Base-by-base conservation (phyloP, 2,888 invertebrate species). In the Cistogaster globosa region DNA sequence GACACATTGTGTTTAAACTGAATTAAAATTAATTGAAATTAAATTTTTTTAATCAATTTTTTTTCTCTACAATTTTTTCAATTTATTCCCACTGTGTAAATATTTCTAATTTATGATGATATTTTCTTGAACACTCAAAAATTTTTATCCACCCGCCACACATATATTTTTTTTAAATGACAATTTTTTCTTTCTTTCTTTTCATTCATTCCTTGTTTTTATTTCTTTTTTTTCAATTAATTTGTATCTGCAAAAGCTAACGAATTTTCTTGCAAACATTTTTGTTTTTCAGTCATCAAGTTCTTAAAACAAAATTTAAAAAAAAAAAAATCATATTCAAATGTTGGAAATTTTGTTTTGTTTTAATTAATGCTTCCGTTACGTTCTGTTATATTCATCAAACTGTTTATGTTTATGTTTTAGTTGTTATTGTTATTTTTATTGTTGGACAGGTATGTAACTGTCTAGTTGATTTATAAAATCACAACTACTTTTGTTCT, bases 121-220 rank as follows among this genome's bases (percentile, higher is more conserved):
- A 12, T 16, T 63, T 32, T 83, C 55, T 36, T 18, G 63, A 20
- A 63, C 55, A 83, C 62, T 55, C 51, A 72, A 71, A 55, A 69
- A 22, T 55, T 69, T 67, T 83, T 83, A 81, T 87, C 68, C 86
- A 87, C 83, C 83, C 84, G 85, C 69, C 84, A 87, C 78, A 71
- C 78, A 78, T 82, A 45, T 22, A 63, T 7, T 58, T 7, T 58
- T 65, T 84, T 69, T 20, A 51, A 55, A 26, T 69, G 81, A 74
- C 68, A 77, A 63, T 75, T 77, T 80, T 51, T 11, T 26, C 20
- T 62, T 58, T 48, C 62, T 58, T 63, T 67, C n/a, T 69, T 57
- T 57, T 71, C 53, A 9, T 65, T 69, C 20, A 45, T 42, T 67
- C 51, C 57, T 58, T 20, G 16, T 68, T 58, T 60, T 6, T 68